These are phyloP conservation scores for Tragopan temminckii DNA, from an alignment of 2,797 vertebrate genomes.

Conservation along the genomic window DNA sequence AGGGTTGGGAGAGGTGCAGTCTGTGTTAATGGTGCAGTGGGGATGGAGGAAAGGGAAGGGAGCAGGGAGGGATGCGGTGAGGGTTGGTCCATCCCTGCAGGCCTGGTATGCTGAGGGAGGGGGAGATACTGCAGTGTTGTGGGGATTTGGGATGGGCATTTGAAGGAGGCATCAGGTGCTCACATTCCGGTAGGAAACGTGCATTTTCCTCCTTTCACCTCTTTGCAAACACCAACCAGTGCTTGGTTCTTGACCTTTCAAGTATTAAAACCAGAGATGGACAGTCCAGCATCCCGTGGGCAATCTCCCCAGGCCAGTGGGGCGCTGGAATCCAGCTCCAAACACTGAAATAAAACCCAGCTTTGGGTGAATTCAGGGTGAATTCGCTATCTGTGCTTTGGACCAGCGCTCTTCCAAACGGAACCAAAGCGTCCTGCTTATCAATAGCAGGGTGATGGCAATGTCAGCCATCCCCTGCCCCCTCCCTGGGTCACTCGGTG, in stretches of 20 bases:
- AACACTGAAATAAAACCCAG: fast-evolving
- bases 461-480: fast-evolving
- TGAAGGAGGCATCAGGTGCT: background rate
- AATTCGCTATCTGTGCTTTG: fast-evolving
- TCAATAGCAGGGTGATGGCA: fast-evolving
- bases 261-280: background rate
- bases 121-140: fast-evolving
- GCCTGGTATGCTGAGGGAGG: background rate
- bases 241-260: background rate
- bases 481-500: fast-evolving
- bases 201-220: background rate
- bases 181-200: background rate
- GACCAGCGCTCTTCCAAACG: background rate
- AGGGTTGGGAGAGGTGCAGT: background rate
- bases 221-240: background rate
- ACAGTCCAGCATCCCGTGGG: background rate
- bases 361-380: fast-evolving
- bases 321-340: background rate
- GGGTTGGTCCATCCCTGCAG: background rate
- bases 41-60: background rate
- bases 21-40: background rate
- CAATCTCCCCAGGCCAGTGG: background rate
- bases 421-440: fast-evolving
- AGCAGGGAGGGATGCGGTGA: background rate
- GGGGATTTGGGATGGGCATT: background rate